phyloP scores from a whole-genome alignment of 2,888 invertebrate genomes.

The Deilephila porcellus region DNA sequence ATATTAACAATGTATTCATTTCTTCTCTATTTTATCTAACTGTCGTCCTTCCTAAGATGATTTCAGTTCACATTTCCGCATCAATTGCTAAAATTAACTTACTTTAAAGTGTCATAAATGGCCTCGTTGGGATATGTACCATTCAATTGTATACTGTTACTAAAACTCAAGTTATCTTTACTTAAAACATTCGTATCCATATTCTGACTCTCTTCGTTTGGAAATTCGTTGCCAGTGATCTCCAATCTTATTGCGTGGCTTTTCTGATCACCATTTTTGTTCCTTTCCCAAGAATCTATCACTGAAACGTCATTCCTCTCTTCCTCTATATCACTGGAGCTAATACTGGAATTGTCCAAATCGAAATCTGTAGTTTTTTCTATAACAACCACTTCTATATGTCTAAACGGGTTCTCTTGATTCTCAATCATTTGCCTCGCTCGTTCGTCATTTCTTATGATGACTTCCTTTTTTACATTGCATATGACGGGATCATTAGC shows the following conservation, averaged over 20 bases:
- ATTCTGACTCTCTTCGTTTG: conserved; percentile 61
- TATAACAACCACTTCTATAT: conserved; percentile 82
- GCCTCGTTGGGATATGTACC: conserved; percentile 84
- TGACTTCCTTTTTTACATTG: conserved; percentile 80
- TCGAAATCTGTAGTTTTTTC: conserved; percentile 81
- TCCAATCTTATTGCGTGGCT: conserved; percentile 81
- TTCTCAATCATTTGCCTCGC: conserved; percentile 77
- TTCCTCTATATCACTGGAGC: conserved; percentile 76
- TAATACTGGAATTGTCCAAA: conserved; percentile 75
- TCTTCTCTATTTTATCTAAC: background rate
- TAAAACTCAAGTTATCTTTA: conserved; percentile 81
- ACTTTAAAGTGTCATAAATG: conserved; percentile 76
- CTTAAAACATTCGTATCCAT: conserved; percentile 68
- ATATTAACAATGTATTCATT: background rate
- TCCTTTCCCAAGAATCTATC: conserved; percentile 79
- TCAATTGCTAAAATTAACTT: conserved; percentile 27
- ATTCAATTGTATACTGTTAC: conserved; percentile 83
- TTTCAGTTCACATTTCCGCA: conserved; percentile 11
- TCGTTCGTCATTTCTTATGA: conserved; percentile 76
- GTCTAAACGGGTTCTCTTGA: conserved; percentile 78
- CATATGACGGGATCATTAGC: conserved; percentile 80
- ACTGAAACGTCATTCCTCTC: conserved; percentile 77
- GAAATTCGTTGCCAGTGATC: conserved; percentile 80
- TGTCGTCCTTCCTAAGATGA: background rate
- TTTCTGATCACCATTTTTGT: conserved; percentile 70